A percentile compares a stretch with the other conserved stretches of the same genome.
Conservation (phyloP, 2,113 vertebrate species). For the Pangasianodon hypophthalmus region DNA sequence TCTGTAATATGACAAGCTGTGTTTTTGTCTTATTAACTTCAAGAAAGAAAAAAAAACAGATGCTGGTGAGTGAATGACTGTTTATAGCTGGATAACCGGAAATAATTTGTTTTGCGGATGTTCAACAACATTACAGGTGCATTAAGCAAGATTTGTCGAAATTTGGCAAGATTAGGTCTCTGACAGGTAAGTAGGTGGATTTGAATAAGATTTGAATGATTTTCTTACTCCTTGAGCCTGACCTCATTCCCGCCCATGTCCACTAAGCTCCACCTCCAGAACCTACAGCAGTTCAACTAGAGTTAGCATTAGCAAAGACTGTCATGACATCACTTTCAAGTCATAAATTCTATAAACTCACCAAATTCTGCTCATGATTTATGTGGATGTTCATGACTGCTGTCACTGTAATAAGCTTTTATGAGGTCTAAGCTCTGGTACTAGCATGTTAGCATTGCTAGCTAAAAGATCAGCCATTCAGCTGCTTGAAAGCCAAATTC, state of each 20-base stretch:
- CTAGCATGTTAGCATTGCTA: neutral
- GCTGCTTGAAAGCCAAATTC: neutral
- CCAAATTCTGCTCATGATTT: neutral
- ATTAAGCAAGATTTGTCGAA: neutral
- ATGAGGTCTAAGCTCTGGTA: neutral
- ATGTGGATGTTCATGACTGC: neutral
- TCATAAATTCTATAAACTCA: neutral
- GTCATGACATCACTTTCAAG: neutral
- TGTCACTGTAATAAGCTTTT: neutral
- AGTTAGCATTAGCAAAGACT: neutral
- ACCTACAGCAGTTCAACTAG: neutral
- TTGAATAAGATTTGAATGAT: constrained; percentile 14
- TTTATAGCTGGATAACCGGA: neutral
- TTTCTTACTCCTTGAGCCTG: neutral
- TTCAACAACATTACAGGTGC: constrained; percentile 3
- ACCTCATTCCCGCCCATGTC: neutral
- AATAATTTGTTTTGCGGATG: neutral
- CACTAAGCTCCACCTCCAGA: neutral
- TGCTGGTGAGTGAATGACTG: neutral
- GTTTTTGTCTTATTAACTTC: neutral
- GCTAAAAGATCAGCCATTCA: neutral
- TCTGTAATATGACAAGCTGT: neutral
- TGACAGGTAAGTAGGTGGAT: neutral
- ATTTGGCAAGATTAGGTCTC: neutral
- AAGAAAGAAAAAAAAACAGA: neutral